Base-by-base conservation (phyloP, 2,888 invertebrate genomes). In the Sericinus montela region DNA sequence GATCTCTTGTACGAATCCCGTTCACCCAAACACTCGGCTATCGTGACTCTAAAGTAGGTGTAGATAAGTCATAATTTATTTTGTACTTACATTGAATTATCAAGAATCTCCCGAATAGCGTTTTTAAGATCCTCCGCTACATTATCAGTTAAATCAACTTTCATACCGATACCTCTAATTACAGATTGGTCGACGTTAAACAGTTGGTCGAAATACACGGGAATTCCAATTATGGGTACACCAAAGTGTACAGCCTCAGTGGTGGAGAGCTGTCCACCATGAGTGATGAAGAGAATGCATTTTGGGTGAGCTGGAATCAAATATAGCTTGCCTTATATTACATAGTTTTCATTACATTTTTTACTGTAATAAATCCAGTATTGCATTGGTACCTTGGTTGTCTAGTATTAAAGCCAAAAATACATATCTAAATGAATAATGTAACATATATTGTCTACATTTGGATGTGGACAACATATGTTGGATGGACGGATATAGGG, bases 221-320 rank as follows among this genome's bases (percentile, higher is more conserved):
- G 49, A 10, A 50, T 36, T 0, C 32, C 28, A 13, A 74, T 64
- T 8, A 70, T 56, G 1, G 75, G 75, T 4, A 72, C 63, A 13
- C 67, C 74, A 11, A 60, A 68, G 48, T 75, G 63, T 6, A 72
- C 53, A 1, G 72, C 53, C 41, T 75, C 75, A 0, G 62, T 67
- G 1, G 62, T 67, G 1, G 74, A 73, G 1, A 73, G 56, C 1
- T 68, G 62, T 41, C 74, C 74, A 10, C 73, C 74, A 38, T 74
- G 75, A 0, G 69, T 65, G 19, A 74, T 65, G 41, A 74, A 70
- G 8, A 72, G 46, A 0, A 48, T 35, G 11, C 65, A 65, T 15
- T 67, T 67, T 1, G 69, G 68, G 43, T 75, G 74, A 45, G 68
- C 74, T 75, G 52, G 34, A 19, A 54, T 28, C 53, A 59, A 19